A percentile compares a stretch with the other conserved stretches of the same genome.
Evolutionary conservation across 1,140 invertebrate genomes (phyloP).

Genomic region (Drosophila azteca): DNA sequence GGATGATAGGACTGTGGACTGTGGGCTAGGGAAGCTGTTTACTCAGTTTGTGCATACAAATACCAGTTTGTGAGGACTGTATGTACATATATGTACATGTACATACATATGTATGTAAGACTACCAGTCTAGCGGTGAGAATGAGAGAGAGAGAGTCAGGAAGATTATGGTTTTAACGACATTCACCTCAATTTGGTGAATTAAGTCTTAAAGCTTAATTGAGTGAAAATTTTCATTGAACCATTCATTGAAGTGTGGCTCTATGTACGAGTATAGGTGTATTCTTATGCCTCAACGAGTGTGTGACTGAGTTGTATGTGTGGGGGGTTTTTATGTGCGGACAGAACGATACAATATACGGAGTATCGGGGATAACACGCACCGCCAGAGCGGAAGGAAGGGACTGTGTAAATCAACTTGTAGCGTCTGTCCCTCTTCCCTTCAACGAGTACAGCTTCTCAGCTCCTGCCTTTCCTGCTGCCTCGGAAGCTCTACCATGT

Average conservation of each 20-base stretch:
- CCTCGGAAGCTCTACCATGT: conserved; percentile 56
- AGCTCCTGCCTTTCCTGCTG: not conserved
- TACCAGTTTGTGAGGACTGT: not conserved
- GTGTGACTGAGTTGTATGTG: conserved; percentile 5
- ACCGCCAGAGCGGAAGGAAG: conserved; percentile 38
- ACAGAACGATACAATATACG: too few relatives aligned
- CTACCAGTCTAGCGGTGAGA: too few relatives aligned
- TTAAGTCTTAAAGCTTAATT: conserved; percentile 83
- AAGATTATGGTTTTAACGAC: conserved; percentile 43
- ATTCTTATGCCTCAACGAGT: conserved; percentile 10
- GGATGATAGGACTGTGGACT: not conserved
- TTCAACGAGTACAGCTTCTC: too few relatives aligned
- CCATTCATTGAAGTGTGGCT: conserved; percentile 58
- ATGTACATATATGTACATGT: too few relatives aligned
- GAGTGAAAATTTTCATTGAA: conserved; percentile 82
- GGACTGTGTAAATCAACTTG: conserved; percentile 64
- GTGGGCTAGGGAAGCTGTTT: conserved; percentile 4
- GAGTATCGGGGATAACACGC: too few relatives aligned
- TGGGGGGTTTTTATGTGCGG: not conserved
- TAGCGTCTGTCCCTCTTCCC: conserved; percentile 5
- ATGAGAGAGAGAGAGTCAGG: too few relatives aligned
- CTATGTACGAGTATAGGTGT: not conserved
- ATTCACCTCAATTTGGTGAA: conserved; percentile 72
- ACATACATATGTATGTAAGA: not conserved
- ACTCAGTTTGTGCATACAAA: conserved; percentile 36